phyloP scores from a whole-genome alignment of 2,888 invertebrate genomes.

The Amphimallon solstitiale region DNA sequence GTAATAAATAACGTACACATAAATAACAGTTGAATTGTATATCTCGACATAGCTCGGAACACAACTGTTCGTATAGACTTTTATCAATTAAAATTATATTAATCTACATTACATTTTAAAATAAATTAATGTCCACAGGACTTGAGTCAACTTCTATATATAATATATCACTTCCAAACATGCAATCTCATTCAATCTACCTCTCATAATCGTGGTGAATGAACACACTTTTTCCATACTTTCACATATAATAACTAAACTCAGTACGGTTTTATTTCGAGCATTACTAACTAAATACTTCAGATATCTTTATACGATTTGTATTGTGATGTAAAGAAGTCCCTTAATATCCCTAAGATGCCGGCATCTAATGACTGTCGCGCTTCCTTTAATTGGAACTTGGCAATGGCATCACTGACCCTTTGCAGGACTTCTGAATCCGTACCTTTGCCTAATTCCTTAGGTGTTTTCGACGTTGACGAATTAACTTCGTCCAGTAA shows the following conservation, averaged over 20 bases:
- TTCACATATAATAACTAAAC: neutral
- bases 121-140: neutral
- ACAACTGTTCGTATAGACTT: no score
- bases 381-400: conserved; percentile 55
- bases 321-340: conserved; percentile 58
- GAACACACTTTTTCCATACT: neutral
- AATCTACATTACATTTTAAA: neutral
- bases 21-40: no score
- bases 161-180: neutral
- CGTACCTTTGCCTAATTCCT: conserved; percentile 41
- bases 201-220: neutral
- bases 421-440: conserved; percentile 53
- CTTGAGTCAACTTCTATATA: neutral
- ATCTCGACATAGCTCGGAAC: no score
- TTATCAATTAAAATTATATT: no score
- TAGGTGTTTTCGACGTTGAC: conserved; percentile 41
- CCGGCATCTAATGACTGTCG: conserved; percentile 55
- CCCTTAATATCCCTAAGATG: conserved; percentile 57
- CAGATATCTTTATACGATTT: conserved; percentile 32
- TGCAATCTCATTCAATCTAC: neutral
- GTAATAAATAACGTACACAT: no score
- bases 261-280: conserved; percentile 24
- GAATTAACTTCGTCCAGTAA: conserved; percentile 54
- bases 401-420: conserved; percentile 57
- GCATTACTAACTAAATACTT: conserved; percentile 1